These are phyloP conservation scores for Coboldia fuscipes DNA, from an alignment of 1,140 invertebrate genomes.

Conservation along the genomic window DNA sequence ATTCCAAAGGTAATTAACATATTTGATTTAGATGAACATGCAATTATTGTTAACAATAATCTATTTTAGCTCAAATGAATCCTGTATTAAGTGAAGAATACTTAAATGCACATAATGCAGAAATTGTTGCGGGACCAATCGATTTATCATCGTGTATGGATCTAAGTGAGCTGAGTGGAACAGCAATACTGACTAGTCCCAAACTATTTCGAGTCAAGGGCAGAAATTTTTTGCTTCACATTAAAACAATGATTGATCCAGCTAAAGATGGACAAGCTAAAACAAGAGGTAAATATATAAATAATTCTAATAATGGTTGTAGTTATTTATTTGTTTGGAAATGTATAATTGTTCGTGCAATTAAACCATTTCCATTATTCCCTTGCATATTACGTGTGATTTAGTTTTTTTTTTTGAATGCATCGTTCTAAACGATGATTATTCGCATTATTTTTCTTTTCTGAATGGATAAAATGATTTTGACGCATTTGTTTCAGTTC, in stretches of 20 bases:
- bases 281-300: slow-evolving; percentile 24
- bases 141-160: slow-evolving; percentile 60
- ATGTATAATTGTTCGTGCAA: too few relatives aligned
- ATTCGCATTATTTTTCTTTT: background rate
- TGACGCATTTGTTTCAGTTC: slow-evolving; percentile 6
- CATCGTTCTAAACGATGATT: too few relatives aligned
- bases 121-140: slow-evolving; percentile 73
- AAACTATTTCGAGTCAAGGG: slow-evolving; percentile 57
- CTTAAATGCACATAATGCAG: slow-evolving; percentile 63
- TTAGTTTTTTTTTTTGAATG: too few relatives aligned
- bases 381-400: too few relatives aligned
- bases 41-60: too few relatives aligned
- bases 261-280: slow-evolving; percentile 29
- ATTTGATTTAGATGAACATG: slow-evolving; percentile 3
- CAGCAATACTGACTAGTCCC: slow-evolving; percentile 67
- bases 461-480: background rate
- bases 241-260: slow-evolving; percentile 53
- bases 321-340: too few relatives aligned
- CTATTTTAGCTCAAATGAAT: slow-evolving; percentile 29
- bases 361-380: too few relatives aligned
- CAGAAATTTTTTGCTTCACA: slow-evolving; percentile 61
- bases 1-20: slow-evolving; percentile 1
- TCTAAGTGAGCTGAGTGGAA: slow-evolving; percentile 60
- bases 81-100: slow-evolving; percentile 61
- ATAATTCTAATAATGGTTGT: background rate